Evolutionary conservation across 1,140 invertebrate genomes (phyloP), one percentile per base, ranked within the genome.

Genomic region (Habropoda laboriosa): DNA sequence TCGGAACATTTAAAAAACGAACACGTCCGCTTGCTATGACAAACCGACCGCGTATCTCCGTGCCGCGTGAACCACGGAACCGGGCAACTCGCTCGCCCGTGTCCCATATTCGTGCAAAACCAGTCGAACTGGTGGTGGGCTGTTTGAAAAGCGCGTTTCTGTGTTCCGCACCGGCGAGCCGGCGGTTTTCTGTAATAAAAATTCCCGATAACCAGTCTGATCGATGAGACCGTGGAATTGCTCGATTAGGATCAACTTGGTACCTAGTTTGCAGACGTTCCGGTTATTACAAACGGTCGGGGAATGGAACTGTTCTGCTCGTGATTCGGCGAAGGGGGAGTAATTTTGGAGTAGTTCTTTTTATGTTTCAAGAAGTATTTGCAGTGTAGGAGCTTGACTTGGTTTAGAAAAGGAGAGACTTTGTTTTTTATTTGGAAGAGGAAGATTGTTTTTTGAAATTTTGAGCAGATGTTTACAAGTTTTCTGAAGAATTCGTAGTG

Each of bases 61-160:
- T 51, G 49, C 49, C 38, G 21, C 35, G 64, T 30, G 61, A 75
- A 67, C 73, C 38, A 67, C 73, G 61, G 63, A 58, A 68, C 61
- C 63, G 16, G 30, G 7, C 58, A n/a, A n/a, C n/a, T n/a, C n/a
- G n/a, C n/a, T 8, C n/a, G 21, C 30, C 35, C 38, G 49, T 77
- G 74, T 77, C 74, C 74, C 40, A 77, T 77, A 77, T 77, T 77
- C 74, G 47, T 42, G 64, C 6, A n/a, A 68, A 77, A 77, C 74
- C 53, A 68, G 74, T 77, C 53, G 53, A 67, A 58, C 74, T 68
- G 74, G 61, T 77, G 49, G 10, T 38, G 13, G 61, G n/a, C n/a
- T n/a, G n/a, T n/a, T 55, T 66, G 32, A 55, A 66, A 40, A 55
- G 18, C 38, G 27, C 47, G 45, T 75, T 75, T 53, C 49, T 35